These are phyloP conservation scores for Brachyhypopomus gauderio DNA, from an alignment of 2,113 vertebrate genomes.

Conservation along the genomic window DNA sequence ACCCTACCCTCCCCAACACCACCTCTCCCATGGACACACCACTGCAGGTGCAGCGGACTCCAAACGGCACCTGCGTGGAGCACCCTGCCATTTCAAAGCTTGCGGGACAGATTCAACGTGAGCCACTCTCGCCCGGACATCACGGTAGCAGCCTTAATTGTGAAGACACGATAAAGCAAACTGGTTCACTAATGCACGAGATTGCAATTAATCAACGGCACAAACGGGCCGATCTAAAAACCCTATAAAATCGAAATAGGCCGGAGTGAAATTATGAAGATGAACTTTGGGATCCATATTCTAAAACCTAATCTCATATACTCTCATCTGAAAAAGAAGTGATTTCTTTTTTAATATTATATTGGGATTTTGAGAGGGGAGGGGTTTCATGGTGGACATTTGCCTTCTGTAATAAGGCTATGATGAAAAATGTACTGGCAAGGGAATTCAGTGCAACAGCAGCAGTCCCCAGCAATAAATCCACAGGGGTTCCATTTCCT, in stretches of 20 bases:
- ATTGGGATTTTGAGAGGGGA: neutral
- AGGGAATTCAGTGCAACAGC: constrained; percentile 42
- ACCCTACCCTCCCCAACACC: neutral
- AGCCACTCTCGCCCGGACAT: neutral
- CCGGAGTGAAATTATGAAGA: neutral
- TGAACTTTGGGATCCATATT: neutral
- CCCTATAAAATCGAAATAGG: neutral
- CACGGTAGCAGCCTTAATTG: neutral
- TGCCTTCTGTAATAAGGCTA: constrained; percentile 26
- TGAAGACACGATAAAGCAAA: constrained; percentile 13
- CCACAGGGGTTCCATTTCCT: constrained; percentile 38
- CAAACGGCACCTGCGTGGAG: constrained; percentile 20
- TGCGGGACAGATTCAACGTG: constrained; percentile 22
- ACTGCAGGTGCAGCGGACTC: neutral
- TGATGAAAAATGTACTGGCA: constrained; percentile 30
- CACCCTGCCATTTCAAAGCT: constrained; percentile 31
- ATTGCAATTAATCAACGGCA: neutral
- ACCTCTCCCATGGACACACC: neutral
- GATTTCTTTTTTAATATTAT: constrained; percentile 9
- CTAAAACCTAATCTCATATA: neutral
- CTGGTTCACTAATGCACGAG: neutral
- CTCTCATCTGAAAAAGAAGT: neutral
- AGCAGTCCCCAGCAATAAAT: constrained; percentile 44
- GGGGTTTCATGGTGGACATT: constrained; percentile 11
- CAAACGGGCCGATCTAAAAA: neutral